A percentile compares a stretch with the other conserved stretches of the same genome.
Conservation (phyloP, 2,888 invertebrate genomes). For the Sylvicola cinctus region DNA sequence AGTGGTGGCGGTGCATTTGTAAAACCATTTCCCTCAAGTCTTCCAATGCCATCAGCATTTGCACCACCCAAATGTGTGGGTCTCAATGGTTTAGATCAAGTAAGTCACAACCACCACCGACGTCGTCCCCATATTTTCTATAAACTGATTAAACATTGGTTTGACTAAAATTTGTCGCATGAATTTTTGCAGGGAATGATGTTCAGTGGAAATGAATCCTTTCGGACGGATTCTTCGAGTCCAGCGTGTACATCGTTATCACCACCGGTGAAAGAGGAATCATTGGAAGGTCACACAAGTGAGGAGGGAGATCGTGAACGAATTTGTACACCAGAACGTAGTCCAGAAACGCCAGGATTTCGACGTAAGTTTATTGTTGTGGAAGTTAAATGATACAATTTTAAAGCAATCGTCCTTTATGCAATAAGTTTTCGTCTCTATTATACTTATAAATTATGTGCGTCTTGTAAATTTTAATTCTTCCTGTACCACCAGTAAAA, state of each 20-base stretch:
- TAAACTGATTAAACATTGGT: neutral
- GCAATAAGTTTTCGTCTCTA: too few species aligned
- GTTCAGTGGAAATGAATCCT: conserved; percentile 20
- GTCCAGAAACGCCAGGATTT: conserved; percentile 30
- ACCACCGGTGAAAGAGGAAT: conserved; percentile 30
- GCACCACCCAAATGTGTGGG: conserved; percentile 44
- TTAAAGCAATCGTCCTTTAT: too few species aligned
- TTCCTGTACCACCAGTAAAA: too few species aligned
- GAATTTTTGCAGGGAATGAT: conserved; percentile 11
- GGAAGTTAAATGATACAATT: too few species aligned
- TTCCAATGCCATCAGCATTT: conserved; percentile 49
- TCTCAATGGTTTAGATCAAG: conserved; percentile 26
- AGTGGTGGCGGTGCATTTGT: conserved; percentile 25
- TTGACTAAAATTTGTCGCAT: conserved; percentile 12
- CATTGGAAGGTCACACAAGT: conserved; percentile 33
- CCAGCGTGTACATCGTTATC: conserved; percentile 37
- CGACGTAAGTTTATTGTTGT: conserved; percentile 30
- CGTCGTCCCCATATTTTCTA: too few species aligned
- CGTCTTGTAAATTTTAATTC: too few species aligned
- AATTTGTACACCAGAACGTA: conserved; percentile 20
- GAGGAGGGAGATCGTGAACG: conserved; percentile 34
- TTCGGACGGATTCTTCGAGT: conserved; percentile 36
- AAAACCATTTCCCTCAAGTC: conserved; percentile 36
- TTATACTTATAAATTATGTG: too few species aligned
- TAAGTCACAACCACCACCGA: conserved; percentile 13